A percentile compares a stretch with the other conserved stretches of the same genome.
phyloP scores from a whole-genome alignment of 2,888 invertebrate species.

The Candidula unifasciata region DNA sequence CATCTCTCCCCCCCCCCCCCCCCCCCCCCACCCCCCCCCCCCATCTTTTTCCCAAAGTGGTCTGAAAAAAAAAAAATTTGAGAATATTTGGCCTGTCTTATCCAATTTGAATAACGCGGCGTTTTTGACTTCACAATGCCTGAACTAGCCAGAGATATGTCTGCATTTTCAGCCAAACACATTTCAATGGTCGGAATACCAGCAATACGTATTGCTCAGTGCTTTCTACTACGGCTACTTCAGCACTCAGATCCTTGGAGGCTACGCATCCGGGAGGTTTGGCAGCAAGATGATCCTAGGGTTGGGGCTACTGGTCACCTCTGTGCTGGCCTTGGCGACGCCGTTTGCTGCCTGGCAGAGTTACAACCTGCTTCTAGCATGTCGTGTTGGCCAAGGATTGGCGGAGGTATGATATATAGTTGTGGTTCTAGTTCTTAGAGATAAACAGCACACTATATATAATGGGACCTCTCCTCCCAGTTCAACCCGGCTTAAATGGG shows the following conservation, averaged over 20 bases:
- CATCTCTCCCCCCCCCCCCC: too few relatives aligned
- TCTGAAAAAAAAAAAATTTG: too few relatives aligned
- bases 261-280: slow-evolving; percentile 84
- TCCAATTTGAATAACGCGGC: too few relatives aligned
- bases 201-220: slow-evolving; percentile 66
- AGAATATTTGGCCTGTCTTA: too few relatives aligned
- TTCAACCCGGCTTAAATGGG: too few relatives aligned
- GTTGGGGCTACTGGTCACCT: slow-evolving; percentile 88
- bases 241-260: slow-evolving; percentile 66
- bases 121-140: too few relatives aligned
- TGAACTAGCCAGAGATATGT: too few relatives aligned
- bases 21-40: too few relatives aligned
- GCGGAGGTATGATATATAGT: slow-evolving; percentile 21
- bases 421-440: too few relatives aligned
- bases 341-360: slow-evolving; percentile 83
- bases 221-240: slow-evolving; percentile 72
- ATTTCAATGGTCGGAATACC: slow-evolving; percentile 60
- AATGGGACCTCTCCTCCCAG: too few relatives aligned
- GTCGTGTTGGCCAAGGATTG: slow-evolving; percentile 37
- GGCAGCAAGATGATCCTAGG: slow-evolving; percentile 90
- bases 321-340: slow-evolving; percentile 87
- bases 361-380: slow-evolving; percentile 21
- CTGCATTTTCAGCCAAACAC: slow-evolving; percentile 47
- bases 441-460: too few relatives aligned
- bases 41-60: too few relatives aligned